Base-by-base conservation (phyloP, 2,113 vertebrate genomes). In the Eolophus roseicapilla region DNA sequence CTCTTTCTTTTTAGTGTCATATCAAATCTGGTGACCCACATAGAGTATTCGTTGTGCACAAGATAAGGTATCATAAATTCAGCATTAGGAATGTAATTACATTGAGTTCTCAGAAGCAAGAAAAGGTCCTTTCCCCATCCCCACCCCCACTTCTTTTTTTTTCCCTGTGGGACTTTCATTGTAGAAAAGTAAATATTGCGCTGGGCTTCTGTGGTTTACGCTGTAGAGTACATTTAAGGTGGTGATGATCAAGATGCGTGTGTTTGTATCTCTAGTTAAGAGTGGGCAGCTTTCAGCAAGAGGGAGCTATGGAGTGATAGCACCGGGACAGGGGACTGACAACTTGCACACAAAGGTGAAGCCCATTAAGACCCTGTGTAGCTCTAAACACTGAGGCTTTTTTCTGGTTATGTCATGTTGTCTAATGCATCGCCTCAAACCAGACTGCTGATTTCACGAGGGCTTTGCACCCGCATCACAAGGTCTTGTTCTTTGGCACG, bases 1-100 rank as follows among this genome's bases (percentile, higher is more conserved):
- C 80, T 78, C 63, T 83, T 84, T 77, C 41, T 88, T 95, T 86
- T 84, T 52, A 81, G 62, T 76, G 88, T 89, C 83, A 17, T 92
- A 71, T 96, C 55, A 87, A 82, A 75, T 82, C 80, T 92, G 62
- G 52, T 93, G 93, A 89, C 73, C 92, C 69, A 84, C 57, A 84
- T 25, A 76, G 62, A 53, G 69, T 70, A 73, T 82, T 88, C 53
- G 77, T 27, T 82, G 59, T 74, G 53, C 13, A 13, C 16, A 28
- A 86, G 90, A 70, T 88, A 90, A 94, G 85, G 33, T 91, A 96
- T 74, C 62, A 78, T 88, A 92, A 95, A 92, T 92, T 96, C 47
- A 82, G 73, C 19, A 75, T 90, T 92, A 95, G 13, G 35, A 93
- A 84, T 73, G 52, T 93, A 79, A 91, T 84, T 84, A 88, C 60